Percentiles rank a stretch among this genome's conserved stretches.
phyloP scores from a whole-genome alignment of 2,113 vertebrate species.

The Corythaixoides concolor region DNA sequence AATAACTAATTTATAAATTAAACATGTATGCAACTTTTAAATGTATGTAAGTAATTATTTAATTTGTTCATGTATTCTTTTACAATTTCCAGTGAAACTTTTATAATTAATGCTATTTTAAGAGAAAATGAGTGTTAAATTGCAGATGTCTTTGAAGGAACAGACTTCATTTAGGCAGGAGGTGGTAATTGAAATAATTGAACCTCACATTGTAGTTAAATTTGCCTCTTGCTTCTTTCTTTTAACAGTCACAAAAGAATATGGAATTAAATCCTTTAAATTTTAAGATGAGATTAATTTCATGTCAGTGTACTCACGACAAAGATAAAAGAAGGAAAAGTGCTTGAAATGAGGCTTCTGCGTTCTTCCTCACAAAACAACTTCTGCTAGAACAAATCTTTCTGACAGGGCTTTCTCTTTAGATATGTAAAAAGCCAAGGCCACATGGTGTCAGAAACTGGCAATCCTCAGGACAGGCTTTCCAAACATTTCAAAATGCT shows the following conservation, averaged over 20 bases:
- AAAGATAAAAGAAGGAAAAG: slow-evolving; percentile 22
- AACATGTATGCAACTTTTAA: slow-evolving; percentile 17
- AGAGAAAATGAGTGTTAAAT: slow-evolving; percentile 69
- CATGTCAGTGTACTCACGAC: background rate
- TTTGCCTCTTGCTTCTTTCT: slow-evolving; percentile 61
- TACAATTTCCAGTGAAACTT: slow-evolving; percentile 39
- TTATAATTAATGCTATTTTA: slow-evolving; percentile 71
- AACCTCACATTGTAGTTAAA: slow-evolving; percentile 62
- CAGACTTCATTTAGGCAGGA: slow-evolving; percentile 68
- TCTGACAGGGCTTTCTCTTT: background rate
- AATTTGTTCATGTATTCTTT: slow-evolving; percentile 56
- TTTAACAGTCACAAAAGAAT: slow-evolving; percentile 59
- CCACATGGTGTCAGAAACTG: background rate
- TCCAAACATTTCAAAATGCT: background rate
- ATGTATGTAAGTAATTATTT: slow-evolving; percentile 36
- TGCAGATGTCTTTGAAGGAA: slow-evolving; percentile 65
- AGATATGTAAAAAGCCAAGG: background rate
- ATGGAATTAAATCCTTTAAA: slow-evolving; percentile 68
- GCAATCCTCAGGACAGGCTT: background rate
- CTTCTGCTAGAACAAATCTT: background rate
- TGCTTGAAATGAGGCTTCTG: background rate
- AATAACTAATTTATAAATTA: slow-evolving; percentile 41
- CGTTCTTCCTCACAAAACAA: background rate
- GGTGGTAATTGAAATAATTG: slow-evolving; percentile 77
- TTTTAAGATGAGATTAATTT: slow-evolving; percentile 43